phyloP scores from a whole-genome alignment of 1,140 invertebrate species.

The Venturia canescens region DNA sequence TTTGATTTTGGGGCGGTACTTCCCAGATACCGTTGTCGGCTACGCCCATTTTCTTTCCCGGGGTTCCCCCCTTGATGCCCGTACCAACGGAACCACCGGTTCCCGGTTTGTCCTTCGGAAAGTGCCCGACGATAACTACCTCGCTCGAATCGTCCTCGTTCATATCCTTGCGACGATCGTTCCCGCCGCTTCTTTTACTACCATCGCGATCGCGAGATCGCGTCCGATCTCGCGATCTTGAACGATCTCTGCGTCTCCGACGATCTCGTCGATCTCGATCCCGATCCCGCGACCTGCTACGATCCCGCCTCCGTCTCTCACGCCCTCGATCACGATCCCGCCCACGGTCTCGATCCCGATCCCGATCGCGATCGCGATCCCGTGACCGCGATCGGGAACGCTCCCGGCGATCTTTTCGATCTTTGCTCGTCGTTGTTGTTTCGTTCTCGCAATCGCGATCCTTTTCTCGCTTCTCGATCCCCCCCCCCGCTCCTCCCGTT shows the following conservation, averaged over 20 bases:
- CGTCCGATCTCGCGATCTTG: conserved; percentile 71
- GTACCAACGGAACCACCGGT: not conserved
- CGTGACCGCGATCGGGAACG: conserved; percentile 75
- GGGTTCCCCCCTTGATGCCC: not conserved
- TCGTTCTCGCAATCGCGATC: conserved; percentile 68
- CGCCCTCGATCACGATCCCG: conserved; percentile 72
- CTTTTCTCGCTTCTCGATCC: conserved; percentile 63
- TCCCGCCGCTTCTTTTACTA: conserved; percentile 53
- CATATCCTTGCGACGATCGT: conserved; percentile 67
- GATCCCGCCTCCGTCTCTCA: conserved; percentile 61
- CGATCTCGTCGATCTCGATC: conserved; percentile 78
- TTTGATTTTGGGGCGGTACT: conserved; percentile 72
- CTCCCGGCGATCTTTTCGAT: conserved; percentile 72
- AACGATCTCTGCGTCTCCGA: conserved; percentile 69
- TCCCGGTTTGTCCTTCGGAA: conserved; percentile 68
- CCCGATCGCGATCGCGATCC: conserved; percentile 76
- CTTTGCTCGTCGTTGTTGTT: conserved; percentile 76
- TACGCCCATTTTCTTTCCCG: conserved; percentile 36
- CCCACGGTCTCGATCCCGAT: conserved; percentile 53
- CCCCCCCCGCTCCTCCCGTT: too few relatives aligned
- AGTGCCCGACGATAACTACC: conserved; percentile 73
- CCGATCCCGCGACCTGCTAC: conserved; percentile 63
- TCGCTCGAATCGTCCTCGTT: conserved; percentile 70
- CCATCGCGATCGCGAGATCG: conserved; percentile 71
- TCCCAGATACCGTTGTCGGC: conserved; percentile 74